Base-by-base conservation (phyloP, 92 coral and sea anemone species). In the Metridium senile region DNA sequence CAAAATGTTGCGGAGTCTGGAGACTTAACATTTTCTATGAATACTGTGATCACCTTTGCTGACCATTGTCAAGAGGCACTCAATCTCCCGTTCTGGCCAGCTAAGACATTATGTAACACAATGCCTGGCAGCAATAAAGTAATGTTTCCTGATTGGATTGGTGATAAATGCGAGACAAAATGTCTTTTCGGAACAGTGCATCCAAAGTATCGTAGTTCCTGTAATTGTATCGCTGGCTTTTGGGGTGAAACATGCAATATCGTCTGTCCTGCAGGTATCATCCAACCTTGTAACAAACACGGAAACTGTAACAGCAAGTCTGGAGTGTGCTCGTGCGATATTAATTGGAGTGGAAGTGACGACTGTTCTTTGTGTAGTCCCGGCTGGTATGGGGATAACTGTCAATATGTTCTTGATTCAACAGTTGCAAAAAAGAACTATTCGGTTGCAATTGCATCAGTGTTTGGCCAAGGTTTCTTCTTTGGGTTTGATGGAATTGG, bases 91-190 rank as follows among this genome's bases (percentile, higher is more conserved):
- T 66, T 30, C 52, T 87, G 91, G 91, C 91, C 91, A 26, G 91
- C 91, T 13, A 82, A 68, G 61, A 51, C 66, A 28, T 75, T 87
- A n/a, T 87, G 91, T 46, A 87, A 87, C 71, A 59, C 31, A 31
- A 70, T 82, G 31, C 76, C 76, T 32, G 1, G 1, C 8, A 28
- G 1, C 8, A 28, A 13, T 13, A 79, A 75, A 30, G 39, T 9
- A 1, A 4, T 20, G 25, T 87, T 87, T 69, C 91, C 91, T 32
- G 69, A 62, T 66, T 87, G 91, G 91, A 87, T 87, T 21, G 91
- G 91, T 45, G 65, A 20, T 29, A 45, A 76, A 30, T 87, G 91
- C 47, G 74, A 82, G 30, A 49, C 64, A 25, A 80, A 82, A 21
- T 87, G 91, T 26, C 31, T 87, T 8, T 87, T 82, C 82, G 91